Evolutionary conservation across 2,888 invertebrate species (phyloP).

Genomic region (Myopa tessellatipennis): DNA sequence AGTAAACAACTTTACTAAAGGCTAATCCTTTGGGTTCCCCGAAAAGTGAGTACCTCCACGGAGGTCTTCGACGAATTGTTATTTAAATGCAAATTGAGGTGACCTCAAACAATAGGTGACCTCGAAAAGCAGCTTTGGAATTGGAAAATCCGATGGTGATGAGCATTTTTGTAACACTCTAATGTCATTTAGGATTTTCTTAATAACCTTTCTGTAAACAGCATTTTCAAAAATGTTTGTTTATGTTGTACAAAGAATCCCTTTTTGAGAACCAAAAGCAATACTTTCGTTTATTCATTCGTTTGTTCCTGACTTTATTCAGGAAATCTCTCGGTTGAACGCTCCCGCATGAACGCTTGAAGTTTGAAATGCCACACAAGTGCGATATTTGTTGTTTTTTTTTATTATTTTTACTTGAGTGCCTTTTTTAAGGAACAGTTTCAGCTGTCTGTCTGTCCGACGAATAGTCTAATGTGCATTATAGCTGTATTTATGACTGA

Average conservation of each 20-base stretch:
- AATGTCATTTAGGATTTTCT: no score
- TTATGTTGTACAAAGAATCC: background rate
- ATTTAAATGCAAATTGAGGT: no score
- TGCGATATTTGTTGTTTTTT: background rate
- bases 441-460: constrained; percentile 19
- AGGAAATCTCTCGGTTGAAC: constrained; percentile 11
- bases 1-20: no score
- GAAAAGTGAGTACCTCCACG: no score
- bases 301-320: constrained; percentile 4
- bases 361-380: background rate
- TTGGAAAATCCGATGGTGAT: no score
- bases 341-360: constrained; percentile 6
- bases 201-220: no score
- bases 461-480: background rate
- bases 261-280: background rate
- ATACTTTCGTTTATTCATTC: background rate
- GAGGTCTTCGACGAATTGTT: no score
- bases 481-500: background rate
- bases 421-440: constrained; percentile 8
- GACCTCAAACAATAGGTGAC: no score
- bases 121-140: no score
- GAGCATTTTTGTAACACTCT: no score
- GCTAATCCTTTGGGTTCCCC: no score
- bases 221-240: no score
- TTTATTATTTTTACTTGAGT: background rate